phyloP scores from a whole-genome alignment of 2,113 vertebrate species.

The Cynoglossus semilaevis region DNA sequence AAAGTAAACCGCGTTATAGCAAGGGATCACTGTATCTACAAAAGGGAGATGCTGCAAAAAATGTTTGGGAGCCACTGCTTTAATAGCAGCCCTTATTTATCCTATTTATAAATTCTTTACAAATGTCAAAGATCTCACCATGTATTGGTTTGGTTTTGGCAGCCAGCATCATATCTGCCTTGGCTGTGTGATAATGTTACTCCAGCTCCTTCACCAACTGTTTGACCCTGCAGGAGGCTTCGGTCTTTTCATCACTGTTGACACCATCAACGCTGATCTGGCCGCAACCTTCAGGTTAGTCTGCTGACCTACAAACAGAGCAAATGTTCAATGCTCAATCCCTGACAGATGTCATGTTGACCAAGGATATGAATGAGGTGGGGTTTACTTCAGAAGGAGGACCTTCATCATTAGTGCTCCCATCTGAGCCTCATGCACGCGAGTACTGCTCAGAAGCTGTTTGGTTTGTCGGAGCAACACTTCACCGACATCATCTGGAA shows the following conservation, averaged over 20 bases:
- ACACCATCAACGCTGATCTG: slow-evolving; percentile 21
- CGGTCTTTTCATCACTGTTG: background rate
- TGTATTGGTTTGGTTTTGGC: slow-evolving; percentile 80
- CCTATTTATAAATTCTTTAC: too few relatives aligned
- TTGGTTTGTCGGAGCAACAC: slow-evolving; percentile 70
- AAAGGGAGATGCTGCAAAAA: too few relatives aligned
- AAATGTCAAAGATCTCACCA: slow-evolving; percentile 70
- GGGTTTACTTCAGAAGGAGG: slow-evolving; percentile 81
- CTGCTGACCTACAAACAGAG: slow-evolving; percentile 62
- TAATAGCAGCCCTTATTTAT: too few relatives aligned
- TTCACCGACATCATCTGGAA: slow-evolving; percentile 60
- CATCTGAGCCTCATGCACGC: slow-evolving; percentile 85
- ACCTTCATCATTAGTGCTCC: slow-evolving; percentile 82
- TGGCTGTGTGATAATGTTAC: slow-evolving; percentile 75
- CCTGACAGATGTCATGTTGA: background rate
- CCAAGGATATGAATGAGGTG: background rate
- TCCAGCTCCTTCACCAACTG: slow-evolving; percentile 75
- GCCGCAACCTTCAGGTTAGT: slow-evolving; percentile 32
- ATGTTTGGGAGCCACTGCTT: too few relatives aligned
- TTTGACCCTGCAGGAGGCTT: slow-evolving; percentile 57
- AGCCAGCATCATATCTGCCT: slow-evolving; percentile 78
- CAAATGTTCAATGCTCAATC: background rate
- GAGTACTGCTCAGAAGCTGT: slow-evolving; percentile 77
- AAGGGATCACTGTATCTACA: too few relatives aligned
- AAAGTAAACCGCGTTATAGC: too few relatives aligned